A percentile compares a stretch with the other conserved stretches of the same genome.
Evolutionary conservation across 2,113 vertebrate species (phyloP).

Genomic region (Thryonomys swinderianus): DNA sequence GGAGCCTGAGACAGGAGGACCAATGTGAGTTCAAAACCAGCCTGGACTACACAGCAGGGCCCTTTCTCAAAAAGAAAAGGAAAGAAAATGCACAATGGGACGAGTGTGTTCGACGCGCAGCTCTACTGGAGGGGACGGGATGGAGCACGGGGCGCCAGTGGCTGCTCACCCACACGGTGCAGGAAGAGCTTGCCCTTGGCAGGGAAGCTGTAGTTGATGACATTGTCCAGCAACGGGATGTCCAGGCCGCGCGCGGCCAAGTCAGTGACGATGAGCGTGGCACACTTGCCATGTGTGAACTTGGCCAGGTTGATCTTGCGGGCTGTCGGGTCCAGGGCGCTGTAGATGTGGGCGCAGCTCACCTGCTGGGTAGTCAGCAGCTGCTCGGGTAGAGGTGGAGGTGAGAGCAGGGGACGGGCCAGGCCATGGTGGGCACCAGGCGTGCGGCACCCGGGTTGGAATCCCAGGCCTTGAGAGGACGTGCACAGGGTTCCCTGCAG

Average conservation of each 20-base stretch:
- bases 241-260: conserved; percentile 97
- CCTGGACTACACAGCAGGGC: neutral
- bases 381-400: conserved; percentile 78
- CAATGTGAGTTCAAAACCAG: neutral
- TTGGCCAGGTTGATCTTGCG: conserved; percentile 98
- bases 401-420: neutral
- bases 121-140: neutral
- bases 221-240: conserved; percentile 97
- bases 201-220: conserved; percentile 98
- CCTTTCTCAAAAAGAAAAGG: neutral
- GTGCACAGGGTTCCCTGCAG: neutral
- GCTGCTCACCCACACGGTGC: conserved; percentile 95
- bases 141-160: too few species aligned
- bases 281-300: conserved; percentile 94
- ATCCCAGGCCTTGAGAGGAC: neutral
- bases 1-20: neutral
- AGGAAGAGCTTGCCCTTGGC: conserved; percentile 97
- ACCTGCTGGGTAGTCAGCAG: conserved; percentile 90
- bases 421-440: too few species aligned
- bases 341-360: conserved; percentile 96
- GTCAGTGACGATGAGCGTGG: conserved; percentile 95
- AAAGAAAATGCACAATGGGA: neutral
- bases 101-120: neutral
- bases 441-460: fast-evolving
- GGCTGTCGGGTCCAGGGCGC: conserved; percentile 96